A percentile compares a stretch with the other conserved stretches of the same genome.
Conservation (phyloP, 2,113 vertebrate species). For the Lutjanus erythropterus region DNA sequence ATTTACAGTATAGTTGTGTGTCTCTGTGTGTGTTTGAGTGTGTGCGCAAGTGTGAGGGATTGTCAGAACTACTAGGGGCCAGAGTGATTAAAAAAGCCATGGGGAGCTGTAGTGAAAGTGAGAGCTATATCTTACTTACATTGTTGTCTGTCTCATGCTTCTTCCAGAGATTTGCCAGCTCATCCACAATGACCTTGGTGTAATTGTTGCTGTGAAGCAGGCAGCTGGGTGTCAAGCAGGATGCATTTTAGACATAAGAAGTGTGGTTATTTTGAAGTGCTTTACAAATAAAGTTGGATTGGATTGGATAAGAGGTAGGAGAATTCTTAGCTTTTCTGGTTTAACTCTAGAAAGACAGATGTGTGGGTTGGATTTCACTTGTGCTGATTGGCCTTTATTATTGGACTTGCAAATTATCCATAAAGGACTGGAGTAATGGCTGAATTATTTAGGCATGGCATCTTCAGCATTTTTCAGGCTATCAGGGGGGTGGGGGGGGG, state of each 20-base stretch:
- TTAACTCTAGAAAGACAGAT: not conserved
- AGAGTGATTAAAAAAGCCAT: conserved; percentile 11
- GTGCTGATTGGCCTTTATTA: not conserved
- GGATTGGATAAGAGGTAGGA: conserved; percentile 14
- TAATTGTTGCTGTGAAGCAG: conserved; percentile 9
- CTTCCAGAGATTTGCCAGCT: conserved; percentile 10
- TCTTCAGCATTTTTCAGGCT: no score
- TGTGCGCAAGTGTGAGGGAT: no score
- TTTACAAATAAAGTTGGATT: no score
- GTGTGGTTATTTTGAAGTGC: no score
- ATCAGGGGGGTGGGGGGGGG: no score
- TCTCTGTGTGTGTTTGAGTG: not conserved
- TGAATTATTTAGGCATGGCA: conserved; percentile 6
- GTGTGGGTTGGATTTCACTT: conserved; percentile 11
- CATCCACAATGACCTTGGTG: conserved; percentile 21
- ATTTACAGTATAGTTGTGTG: not conserved
- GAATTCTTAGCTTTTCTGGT: conserved; percentile 13
- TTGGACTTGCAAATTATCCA: not conserved
- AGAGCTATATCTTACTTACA: not conserved
- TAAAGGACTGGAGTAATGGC: not conserved
- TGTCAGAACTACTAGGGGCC: not conserved
- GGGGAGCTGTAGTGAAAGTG: not conserved
- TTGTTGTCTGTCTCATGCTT: not conserved
- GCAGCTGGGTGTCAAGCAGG: conserved; percentile 5
- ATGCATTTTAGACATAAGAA: conserved; percentile 30